Evolutionary conservation across 2,113 vertebrate species (phyloP), one percentile per base, ranked within the genome.

Genomic region (Talpa occidentalis): DNA sequence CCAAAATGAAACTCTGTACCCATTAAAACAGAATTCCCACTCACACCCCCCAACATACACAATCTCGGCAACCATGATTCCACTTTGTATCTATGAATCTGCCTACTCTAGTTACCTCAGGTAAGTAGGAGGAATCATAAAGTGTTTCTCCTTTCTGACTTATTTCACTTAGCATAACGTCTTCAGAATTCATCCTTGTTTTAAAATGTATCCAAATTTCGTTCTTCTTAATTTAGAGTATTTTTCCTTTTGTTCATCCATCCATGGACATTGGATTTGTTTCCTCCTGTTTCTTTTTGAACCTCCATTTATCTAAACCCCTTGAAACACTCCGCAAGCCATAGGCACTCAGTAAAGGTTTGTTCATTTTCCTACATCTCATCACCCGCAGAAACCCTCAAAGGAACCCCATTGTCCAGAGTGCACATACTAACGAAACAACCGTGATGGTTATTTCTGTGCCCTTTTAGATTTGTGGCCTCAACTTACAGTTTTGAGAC

Each of bases 401-500:
- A 28, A 86, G 69, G 15, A 85, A 64, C 10, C 47, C 47, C 30
- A 16, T 37, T 62, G 22, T 37, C n/a, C 28, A 74, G 21, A 42
- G 17, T 28, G 64, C 21, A 54, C n/a, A 17, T n/a, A 32, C 47
- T 22, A 67, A 9, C 32, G 40, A 72, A 79, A 44, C 44, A 5
- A 44, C 12, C 12, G 35, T 8, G 22, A 35, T 32, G 17, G 21
- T 54, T 67, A 69, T 69, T 32, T 3, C 26, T 10, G 6, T n/a
- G 37, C 59, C 22, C 40, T 69, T 82, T 69, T 93, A 64, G 44
- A 32, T 93, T 64, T 91, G 80, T 73, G 49, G 80, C 59, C 47
- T 80, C 42, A 40, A 17, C 60, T 76, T 88, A 82, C n/a, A 64
- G 0, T 83, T 89, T 95, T 70, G 69, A 93, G n/a, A 83, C 44